A percentile compares a stretch with the other conserved stretches of the same genome.
These are phyloP conservation scores for Colletes latitarsis DNA, from an alignment of 1,140 invertebrate species.

Conservation along the genomic window DNA sequence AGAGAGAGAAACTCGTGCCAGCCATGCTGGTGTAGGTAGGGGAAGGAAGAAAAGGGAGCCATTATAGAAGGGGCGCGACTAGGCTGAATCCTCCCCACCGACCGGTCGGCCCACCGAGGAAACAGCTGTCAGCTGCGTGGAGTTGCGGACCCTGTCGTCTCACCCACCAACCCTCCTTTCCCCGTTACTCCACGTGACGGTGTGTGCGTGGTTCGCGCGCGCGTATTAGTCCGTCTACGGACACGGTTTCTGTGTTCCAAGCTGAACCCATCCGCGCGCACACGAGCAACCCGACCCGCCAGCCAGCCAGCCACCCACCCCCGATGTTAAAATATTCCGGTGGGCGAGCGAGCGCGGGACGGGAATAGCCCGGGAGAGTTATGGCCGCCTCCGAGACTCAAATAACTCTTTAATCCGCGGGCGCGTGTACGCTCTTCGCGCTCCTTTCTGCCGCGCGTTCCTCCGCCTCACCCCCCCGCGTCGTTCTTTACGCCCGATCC, in stretches of 20 bases:
- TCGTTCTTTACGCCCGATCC: conserved; percentile 22
- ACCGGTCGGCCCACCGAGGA: conserved; percentile 80
- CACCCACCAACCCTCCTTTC: conserved; percentile 68
- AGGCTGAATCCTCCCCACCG: conserved; percentile 81
- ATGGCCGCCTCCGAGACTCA: conserved; percentile 81
- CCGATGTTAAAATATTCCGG: conserved; percentile 80
- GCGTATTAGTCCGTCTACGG: conserved; percentile 13
- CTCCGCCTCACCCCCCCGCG: conserved; percentile 14
- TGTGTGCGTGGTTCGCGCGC: conserved; percentile 26
- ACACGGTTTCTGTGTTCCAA: conserved; percentile 13
- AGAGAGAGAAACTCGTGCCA: conserved; percentile 69
- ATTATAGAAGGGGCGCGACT: conserved; percentile 82
- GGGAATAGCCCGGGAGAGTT: conserved; percentile 80
- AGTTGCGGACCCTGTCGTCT: conserved; percentile 75
- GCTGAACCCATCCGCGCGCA: conserved; percentile 59
- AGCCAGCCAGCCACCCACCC: conserved; percentile 76
- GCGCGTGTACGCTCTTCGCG: conserved; percentile 66
- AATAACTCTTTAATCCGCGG: conserved; percentile 82
- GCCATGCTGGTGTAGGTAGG: conserved; percentile 79
- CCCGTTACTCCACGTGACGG: conserved; percentile 52
- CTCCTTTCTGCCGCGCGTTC: conserved; percentile 50
- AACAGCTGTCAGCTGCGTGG: conserved; percentile 81
- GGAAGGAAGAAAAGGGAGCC: conserved; percentile 82
- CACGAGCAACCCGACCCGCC: conserved; percentile 42
- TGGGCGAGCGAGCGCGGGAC: conserved; percentile 74